Percentiles rank a stretch among this genome's conserved stretches.
These are phyloP conservation scores for Bryconaethiops microstoma DNA, from an alignment of 2,797 vertebrate genomes.

Conservation along the genomic window DNA sequence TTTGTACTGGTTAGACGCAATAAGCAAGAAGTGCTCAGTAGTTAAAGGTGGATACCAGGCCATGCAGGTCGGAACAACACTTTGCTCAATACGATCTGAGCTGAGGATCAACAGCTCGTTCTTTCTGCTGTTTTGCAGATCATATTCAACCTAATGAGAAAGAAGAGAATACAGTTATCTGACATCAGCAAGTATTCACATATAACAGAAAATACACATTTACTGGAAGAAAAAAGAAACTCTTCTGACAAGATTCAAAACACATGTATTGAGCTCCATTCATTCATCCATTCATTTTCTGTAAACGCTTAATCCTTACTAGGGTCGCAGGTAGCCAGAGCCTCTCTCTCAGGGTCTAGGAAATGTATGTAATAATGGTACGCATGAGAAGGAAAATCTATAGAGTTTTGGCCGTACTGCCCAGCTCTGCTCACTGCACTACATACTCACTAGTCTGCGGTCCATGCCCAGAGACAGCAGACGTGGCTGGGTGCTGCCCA, in stretches of 20 bases:
- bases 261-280: no score
- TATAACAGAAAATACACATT: not conserved
- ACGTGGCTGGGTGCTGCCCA: conserved; percentile 80
- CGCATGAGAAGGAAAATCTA: not conserved
- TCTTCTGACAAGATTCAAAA: no score
- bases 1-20: conserved; percentile 86
- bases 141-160: conserved; percentile 87
- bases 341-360: no score
- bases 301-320: no score
- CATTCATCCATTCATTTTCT: no score
- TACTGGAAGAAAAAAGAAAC: not conserved
- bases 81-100: conserved; percentile 83
- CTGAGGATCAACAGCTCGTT: conserved; percentile 78
- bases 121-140: conserved; percentile 78
- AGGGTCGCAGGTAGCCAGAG: no score
- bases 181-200: conserved; percentile 5
- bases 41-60: conserved; percentile 89
- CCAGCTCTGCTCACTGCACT: not conserved
- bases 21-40: conserved; percentile 86
- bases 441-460: conserved; percentile 75
- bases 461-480: conserved; percentile 91
- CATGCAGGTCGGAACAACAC: conserved; percentile 82
- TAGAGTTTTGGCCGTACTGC: no score
- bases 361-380: no score
- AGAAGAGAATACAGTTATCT: conserved; percentile 1